phyloP scores from a whole-genome alignment of 2,888 invertebrate genomes.

The Halictus quadricinctus region DNA sequence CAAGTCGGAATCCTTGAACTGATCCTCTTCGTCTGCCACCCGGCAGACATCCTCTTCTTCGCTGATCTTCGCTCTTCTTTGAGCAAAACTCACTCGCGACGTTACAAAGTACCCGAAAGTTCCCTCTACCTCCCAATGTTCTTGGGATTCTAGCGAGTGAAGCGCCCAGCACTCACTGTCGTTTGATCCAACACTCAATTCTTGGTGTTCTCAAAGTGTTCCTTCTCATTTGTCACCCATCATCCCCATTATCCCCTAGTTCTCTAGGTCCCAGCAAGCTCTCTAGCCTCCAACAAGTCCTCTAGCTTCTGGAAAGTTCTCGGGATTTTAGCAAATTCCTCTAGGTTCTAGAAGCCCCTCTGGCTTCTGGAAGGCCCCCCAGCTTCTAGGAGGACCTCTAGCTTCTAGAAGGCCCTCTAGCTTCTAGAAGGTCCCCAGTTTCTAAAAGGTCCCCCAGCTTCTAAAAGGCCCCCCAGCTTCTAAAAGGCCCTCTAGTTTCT shows the following conservation, averaged over 20 bases:
- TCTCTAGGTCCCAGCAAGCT: background rate
- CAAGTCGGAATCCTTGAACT: background rate
- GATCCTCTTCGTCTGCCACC: background rate
- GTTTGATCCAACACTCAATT: background rate
- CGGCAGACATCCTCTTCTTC: background rate
- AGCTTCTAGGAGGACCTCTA: background rate
- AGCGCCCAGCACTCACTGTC: background rate
- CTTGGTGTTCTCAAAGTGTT: background rate
- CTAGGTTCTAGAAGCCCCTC: too few relatives aligned
- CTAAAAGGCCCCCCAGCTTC: background rate
- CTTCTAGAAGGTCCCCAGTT: background rate
- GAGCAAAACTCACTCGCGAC: background rate
- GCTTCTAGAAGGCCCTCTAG: background rate
- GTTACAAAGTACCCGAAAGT: background rate
- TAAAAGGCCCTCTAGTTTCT: too few relatives aligned
- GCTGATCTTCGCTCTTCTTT: background rate
- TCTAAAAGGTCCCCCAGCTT: background rate
- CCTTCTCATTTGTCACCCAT: background rate
- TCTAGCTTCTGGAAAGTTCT: background rate
- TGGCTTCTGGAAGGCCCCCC: too few relatives aligned
- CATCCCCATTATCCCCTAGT: background rate
- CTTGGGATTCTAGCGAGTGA: background rate
- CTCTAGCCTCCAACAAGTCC: background rate
- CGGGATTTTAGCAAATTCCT: background rate
- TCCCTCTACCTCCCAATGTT: background rate